phyloP scores from a whole-genome alignment of 2,797 vertebrate species.

The Brotula barbata region DNA sequence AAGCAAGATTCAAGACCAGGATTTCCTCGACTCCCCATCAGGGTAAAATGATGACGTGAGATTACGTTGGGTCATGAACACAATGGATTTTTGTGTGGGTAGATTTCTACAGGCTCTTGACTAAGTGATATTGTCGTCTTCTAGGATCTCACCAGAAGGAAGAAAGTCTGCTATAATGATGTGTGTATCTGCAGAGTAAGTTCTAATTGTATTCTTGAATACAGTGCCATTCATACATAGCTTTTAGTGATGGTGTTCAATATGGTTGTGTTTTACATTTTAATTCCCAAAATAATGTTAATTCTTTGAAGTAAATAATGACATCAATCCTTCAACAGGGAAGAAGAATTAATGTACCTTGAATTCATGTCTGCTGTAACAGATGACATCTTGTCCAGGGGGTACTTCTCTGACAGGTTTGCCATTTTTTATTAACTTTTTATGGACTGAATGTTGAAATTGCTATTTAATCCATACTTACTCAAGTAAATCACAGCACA shows the following conservation, averaged over 20 bases:
- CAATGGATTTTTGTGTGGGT: conserved; percentile 15
- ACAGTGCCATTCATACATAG: neutral
- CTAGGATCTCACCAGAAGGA: conserved; percentile 64
- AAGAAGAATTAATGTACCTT: conserved; percentile 90
- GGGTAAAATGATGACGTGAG: conserved; percentile 59
- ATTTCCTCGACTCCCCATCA: conserved; percentile 54
- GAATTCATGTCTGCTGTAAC: conserved; percentile 91
- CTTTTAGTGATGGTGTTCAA: neutral
- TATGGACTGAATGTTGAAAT: conserved; percentile 8
- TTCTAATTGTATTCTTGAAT: conserved; percentile 12
- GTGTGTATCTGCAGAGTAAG: conserved; percentile 77
- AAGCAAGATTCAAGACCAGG: conserved; percentile 53
- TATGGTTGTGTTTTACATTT: neutral
- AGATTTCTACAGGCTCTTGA: conserved; percentile 1
- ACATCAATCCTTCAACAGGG: conserved; percentile 71
- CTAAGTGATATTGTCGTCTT: conserved; percentile 13
- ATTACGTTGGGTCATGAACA: neutral
- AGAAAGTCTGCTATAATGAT: conserved; percentile 67
- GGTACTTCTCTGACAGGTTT: conserved; percentile 91
- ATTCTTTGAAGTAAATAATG: conserved; percentile 1
- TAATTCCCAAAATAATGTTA: neutral
- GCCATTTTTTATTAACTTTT: conserved; percentile 7
- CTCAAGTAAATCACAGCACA: conserved; percentile 8
- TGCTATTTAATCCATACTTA: neutral
- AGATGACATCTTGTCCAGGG: conserved; percentile 88